Evolutionary conservation across 2,888 invertebrate species (phyloP).

Genomic region (Isotomurus palustris): DNA sequence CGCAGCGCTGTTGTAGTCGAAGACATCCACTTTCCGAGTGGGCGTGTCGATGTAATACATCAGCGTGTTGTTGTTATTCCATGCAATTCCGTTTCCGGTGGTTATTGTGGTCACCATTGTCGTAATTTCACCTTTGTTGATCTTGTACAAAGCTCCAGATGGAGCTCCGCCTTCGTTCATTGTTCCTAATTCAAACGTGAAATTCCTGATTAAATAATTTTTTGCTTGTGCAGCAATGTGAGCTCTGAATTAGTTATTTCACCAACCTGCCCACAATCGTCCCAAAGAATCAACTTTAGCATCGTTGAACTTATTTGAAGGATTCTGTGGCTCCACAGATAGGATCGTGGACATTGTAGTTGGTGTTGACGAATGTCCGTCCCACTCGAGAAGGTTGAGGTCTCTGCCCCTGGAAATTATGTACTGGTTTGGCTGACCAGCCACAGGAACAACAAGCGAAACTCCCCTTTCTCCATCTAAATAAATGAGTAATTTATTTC

Average conservation of each 20-base stretch:
- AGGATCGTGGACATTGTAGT: conserved; percentile 54
- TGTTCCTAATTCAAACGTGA: neutral
- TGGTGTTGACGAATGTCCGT: conserved; percentile 53
- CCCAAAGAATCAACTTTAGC: conserved; percentile 71
- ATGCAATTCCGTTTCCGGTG: conserved; percentile 73
- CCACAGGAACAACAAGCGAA: conserved; percentile 62
- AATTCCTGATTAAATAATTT: too few species aligned
- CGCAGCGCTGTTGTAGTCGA: conserved; percentile 61
- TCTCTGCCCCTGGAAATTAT: conserved; percentile 60
- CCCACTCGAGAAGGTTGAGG: conserved; percentile 61
- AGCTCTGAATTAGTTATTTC: too few species aligned
- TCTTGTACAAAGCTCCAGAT: conserved; percentile 15
- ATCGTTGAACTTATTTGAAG: conserved; percentile 65
- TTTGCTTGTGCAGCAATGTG: too few species aligned
- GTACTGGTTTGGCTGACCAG: conserved; percentile 59
- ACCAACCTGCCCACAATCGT: conserved; percentile 69
- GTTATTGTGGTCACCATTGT: conserved; percentile 47
- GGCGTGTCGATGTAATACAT: conserved; percentile 76
- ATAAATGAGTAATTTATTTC: too few species aligned
- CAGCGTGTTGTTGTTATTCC: conserved; percentile 64
- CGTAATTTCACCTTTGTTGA: neutral
- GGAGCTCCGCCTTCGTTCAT: neutral
- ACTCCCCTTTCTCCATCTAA: too few species aligned
- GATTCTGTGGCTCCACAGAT: conserved; percentile 56
- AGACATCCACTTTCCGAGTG: conserved; percentile 62